Conservation (phyloP, 2,888 invertebrate species). For the Cerastis rubricosa region DNA sequence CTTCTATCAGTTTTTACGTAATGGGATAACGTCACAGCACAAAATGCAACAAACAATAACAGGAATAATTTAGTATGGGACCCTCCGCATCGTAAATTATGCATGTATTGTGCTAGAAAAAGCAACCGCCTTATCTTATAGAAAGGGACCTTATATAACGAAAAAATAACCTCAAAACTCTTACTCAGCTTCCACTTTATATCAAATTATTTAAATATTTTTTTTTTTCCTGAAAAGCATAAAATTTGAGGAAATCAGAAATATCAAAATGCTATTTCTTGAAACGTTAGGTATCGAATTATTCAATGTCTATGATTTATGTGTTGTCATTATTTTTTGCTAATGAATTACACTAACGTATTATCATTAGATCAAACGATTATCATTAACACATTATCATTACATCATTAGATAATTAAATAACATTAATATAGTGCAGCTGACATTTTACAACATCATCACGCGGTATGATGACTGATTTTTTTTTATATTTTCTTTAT, state of each 20-base stretch:
- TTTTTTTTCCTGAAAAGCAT: not conserved
- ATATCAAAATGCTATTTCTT: not conserved
- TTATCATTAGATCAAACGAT: not conserved
- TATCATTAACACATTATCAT: not conserved
- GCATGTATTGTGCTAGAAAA: conserved; percentile 2
- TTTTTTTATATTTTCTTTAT: not conserved
- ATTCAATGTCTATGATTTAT: not conserved
- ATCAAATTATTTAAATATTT: not conserved
- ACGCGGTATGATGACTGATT: not conserved
- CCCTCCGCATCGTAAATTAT: conserved; percentile 34
- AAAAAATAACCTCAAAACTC: conserved; percentile 23
- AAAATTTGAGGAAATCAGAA: not conserved
- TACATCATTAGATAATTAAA: not conserved
- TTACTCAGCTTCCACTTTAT: not conserved
- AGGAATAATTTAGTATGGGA: conserved; percentile 34
- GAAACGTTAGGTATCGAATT: not conserved
- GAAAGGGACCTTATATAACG: conserved; percentile 20
- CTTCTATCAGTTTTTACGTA: not conserved
- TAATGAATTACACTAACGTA: not conserved
- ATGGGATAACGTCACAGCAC: not conserved
- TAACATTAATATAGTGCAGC: not conserved
- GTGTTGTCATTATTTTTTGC: not conserved
- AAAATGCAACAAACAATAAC: conserved; percentile 20
- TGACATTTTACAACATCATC: not conserved
- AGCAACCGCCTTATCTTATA: not conserved